phyloP scores from a whole-genome alignment of 2,888 invertebrate genomes.

The Pyrrhia umbra region DNA sequence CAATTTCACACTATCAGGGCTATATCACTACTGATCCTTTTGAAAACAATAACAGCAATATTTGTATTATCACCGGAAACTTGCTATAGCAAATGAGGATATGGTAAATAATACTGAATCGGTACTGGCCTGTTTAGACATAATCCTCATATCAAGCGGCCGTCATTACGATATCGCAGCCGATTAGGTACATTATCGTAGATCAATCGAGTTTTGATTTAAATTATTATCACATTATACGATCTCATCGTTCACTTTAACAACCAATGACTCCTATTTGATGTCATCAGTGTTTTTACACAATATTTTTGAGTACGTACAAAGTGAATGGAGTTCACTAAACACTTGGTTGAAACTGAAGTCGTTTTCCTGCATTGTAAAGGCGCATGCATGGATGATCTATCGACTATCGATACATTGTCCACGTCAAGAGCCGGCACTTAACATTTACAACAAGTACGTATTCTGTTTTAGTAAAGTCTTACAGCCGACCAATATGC shows the following conservation, averaged over 20 bases:
- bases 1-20: slow-evolving; percentile 37
- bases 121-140: slow-evolving; percentile 50
- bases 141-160: slow-evolving; percentile 69
- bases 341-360: slow-evolving; percentile 6
- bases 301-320: not conserved
- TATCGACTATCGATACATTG: slow-evolving; percentile 15
- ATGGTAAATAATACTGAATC: slow-evolving; percentile 55
- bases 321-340: not conserved
- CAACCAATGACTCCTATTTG: slow-evolving; percentile 43
- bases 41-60: slow-evolving; percentile 54
- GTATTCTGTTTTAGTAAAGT: not conserved
- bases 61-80: slow-evolving; percentile 57
- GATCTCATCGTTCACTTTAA: slow-evolving; percentile 46
- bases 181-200: slow-evolving; percentile 70
- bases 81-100: slow-evolving; percentile 52
- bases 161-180: slow-evolving; percentile 67
- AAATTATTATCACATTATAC: slow-evolving; percentile 50
- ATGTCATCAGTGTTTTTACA: slow-evolving; percentile 21
- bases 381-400: slow-evolving; percentile 23
- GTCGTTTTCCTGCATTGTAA: slow-evolving; percentile 2
- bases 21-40: slow-evolving; percentile 36
- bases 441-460: slow-evolving; percentile 29
- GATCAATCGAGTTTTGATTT: slow-evolving; percentile 73
- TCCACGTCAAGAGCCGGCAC: slow-evolving; percentile 27
- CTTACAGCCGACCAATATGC: slow-evolving; percentile 18